These are phyloP conservation scores for Ardeotis arabs DNA, from an alignment of 2,113 vertebrate genomes.

Conservation along the genomic window DNA sequence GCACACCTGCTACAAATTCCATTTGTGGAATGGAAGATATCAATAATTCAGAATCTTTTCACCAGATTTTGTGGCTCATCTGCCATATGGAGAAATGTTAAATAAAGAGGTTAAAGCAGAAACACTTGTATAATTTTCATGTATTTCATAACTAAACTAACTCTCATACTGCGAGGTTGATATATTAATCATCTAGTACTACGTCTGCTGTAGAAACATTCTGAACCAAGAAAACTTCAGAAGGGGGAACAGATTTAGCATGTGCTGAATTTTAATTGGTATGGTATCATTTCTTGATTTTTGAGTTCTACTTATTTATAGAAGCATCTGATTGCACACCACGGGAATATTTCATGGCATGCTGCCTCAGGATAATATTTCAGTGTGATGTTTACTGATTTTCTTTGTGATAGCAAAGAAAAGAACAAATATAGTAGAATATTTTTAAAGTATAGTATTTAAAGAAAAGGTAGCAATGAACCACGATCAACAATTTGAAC, in stretches of 20 bases:
- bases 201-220: background rate
- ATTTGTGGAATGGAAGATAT: constrained; percentile 15
- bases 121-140: constrained; percentile 27
- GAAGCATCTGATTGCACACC: background rate
- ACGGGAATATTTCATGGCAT: background rate
- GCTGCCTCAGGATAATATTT: background rate
- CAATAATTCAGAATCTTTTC: constrained; percentile 34
- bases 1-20: constrained; percentile 18
- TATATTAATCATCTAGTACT: constrained; percentile 37
- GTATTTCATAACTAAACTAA: constrained; percentile 32
- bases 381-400: background rate
- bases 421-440: background rate
- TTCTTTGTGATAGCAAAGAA: background rate
- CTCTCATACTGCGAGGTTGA: background rate
- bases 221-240: constrained; percentile 4
- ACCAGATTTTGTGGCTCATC: constrained; percentile 43
- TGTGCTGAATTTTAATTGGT: constrained; percentile 22
- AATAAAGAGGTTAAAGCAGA: constrained; percentile 40
- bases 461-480: background rate
- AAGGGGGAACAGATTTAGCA: background rate
- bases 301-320: constrained; percentile 3
- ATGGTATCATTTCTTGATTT: background rate
- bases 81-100: constrained; percentile 56
- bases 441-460: background rate
- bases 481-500: background rate